Evolutionary conservation across 2,113 vertebrate species (phyloP), one percentile per base, ranked within the genome.

Genomic region (Thamnaconus septentrionalis): DNA sequence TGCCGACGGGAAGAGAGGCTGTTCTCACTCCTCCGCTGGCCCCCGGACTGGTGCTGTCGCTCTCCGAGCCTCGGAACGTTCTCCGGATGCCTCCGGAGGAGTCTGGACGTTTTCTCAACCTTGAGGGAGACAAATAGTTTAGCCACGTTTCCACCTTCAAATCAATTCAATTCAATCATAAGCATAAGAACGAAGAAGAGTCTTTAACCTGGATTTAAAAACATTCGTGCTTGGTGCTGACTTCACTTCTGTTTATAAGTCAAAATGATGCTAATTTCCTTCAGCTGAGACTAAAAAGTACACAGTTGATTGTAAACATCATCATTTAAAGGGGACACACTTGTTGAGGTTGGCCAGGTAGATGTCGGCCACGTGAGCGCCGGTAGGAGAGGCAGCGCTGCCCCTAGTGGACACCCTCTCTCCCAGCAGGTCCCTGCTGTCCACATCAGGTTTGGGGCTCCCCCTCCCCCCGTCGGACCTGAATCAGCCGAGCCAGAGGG

Each of bases 341-440:
- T 98, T 99, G 94, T 97, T 98, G 71, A 99, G 94, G 92, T 99
- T 99, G 70, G 97, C 97, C 78, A 99, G 93, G 89, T 99, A 99
- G 88, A 98, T 94, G 55, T 99, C 97, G 4, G 97, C 97, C 71
- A 99, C 97, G 66, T 99, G 97, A 56, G 95, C 93, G 75, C 96
- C 97, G 5, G 92, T 95, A 1, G 96, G 95, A 66, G 96, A 98
- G 73, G 94, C 93, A 78, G 95, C 93, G 42, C 92, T 96, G 66
- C 93, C 92, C 90, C 96, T 86, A 31, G 95, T 93, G 31, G 94
- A 94, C 90, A 98, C 93, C 50, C 96, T 96, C 69, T 98, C 96
- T 83, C 95, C 96, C 12, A 90, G 92, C 72, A 92, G 93, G 43
- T 86, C 73, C 59, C 78, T 96, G 65, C 90, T 87, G 76, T 97